These are phyloP conservation scores for Plebejus argus DNA, from an alignment of 2,888 invertebrate genomes.

Conservation along the genomic window DNA sequence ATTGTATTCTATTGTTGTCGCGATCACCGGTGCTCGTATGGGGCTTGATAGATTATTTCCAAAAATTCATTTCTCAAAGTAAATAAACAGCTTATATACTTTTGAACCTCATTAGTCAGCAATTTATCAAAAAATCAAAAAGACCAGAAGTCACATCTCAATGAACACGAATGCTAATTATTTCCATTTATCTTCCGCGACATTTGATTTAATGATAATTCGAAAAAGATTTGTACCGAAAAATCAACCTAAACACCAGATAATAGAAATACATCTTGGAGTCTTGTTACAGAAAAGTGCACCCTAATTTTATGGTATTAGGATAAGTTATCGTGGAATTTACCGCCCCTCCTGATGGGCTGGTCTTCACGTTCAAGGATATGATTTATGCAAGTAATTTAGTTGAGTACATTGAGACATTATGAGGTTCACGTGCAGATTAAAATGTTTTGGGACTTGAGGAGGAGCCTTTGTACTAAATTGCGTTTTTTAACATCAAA, in stretches of 20 bases:
- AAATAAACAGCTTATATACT: background rate
- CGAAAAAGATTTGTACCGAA: slow-evolving; percentile 7
- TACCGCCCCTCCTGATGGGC: slow-evolving; percentile 46
- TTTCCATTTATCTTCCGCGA: slow-evolving; percentile 15
- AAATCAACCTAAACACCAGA: slow-evolving; percentile 9
- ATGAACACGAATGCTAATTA: slow-evolving; percentile 10
- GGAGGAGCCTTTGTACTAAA: slow-evolving; percentile 56
- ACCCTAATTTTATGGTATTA: slow-evolving; percentile 2
- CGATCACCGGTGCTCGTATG: no score
- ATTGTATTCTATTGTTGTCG: no score
- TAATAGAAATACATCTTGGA: background rate
- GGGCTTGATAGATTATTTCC: no score
- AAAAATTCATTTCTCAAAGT: background rate
- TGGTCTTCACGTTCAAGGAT: slow-evolving; percentile 75
- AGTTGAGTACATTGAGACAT: slow-evolving; percentile 77
- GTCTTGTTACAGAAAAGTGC: background rate
- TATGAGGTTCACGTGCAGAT: slow-evolving; percentile 60
- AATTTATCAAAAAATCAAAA: background rate
- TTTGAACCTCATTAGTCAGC: background rate
- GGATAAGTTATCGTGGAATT: background rate
- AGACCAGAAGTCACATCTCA: slow-evolving; percentile 12
- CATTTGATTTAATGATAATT: slow-evolving; percentile 15
- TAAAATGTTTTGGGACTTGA: slow-evolving; percentile 69
- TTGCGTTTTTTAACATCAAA: slow-evolving; percentile 46
- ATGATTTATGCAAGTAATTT: slow-evolving; percentile 81